Base-by-base conservation (phyloP, 2,888 invertebrate species). In the Parapristionchus giblindavisi region DNA sequence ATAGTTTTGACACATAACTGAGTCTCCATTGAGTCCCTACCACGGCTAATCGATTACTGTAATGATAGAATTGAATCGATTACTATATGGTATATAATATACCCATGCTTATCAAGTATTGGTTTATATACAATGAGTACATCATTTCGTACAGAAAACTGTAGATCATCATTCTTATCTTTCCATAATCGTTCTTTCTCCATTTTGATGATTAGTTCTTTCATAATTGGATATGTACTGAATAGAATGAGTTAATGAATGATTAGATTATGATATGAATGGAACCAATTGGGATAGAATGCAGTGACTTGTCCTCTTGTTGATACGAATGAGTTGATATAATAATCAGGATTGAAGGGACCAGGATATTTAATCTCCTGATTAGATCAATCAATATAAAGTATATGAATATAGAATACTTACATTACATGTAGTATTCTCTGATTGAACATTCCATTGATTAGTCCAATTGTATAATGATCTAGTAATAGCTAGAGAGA, bases 21-120 rank as follows among this genome's bases (percentile, higher is more conserved):
- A 77, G 76, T 34, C 76, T 77, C 84, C 84, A 85, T 72, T 84
- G 84, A 17, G 79, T 79, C 21, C 84, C 85, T 1, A 85, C 81
- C 17, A 81, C 78, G 4, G 83, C 83, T 56, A 84, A 48, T 40
- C 81, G 73, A 70, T 81, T 81, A 29, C 78, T 77, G 38, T 77
- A 71, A 24, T 79, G 43, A 38, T 78, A 77, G n/a, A n/a, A n/a
- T n/a, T n/a, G n/a, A 21, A 43, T 65, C 3, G 14, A 27, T 43
- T 40, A 8, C n/a, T 40, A 3, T 27, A 14, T 66, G 6, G 24
- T 48, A 48, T 14, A 24, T 65, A 32, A 5, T 11, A 14, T 17
- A 68, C 68, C 43, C 29, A 14, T 58, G 21, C n/a, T 71, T 58
- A 40, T 71, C 71, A 4, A 56, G 34, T 40, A 71, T 71, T 3